These are phyloP conservation scores for Campoplex nolae DNA, from an alignment of 2,888 invertebrate genomes.

Conservation along the genomic window DNA sequence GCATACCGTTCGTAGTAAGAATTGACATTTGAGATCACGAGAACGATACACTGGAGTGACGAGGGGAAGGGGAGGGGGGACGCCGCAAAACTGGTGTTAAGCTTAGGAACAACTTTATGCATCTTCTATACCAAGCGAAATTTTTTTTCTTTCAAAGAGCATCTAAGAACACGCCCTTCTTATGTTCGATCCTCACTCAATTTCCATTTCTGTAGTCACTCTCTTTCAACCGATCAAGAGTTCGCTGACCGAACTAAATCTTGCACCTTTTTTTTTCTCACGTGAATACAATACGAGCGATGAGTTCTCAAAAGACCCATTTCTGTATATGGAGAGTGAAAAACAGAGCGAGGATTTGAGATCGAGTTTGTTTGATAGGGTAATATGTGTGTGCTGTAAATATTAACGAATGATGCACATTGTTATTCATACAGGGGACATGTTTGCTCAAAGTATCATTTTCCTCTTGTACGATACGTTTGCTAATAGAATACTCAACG, in stretches of 20 bases:
- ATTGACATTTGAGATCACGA: conserved; percentile 65
- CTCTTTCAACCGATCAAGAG: conserved; percentile 20
- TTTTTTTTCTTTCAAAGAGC: conserved; percentile 48
- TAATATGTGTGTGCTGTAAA: conserved; percentile 36
- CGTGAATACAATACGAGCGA: conserved; percentile 35
- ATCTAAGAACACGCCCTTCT: conserved; percentile 53
- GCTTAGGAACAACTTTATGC: conserved; percentile 48
- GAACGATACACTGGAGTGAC: conserved; percentile 19
- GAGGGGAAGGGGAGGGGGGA: not conserved
- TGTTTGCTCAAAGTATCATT: conserved; percentile 78
- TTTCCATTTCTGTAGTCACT: conserved; percentile 51
- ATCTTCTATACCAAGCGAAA: conserved; percentile 36
- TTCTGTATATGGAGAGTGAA: conserved; percentile 29
- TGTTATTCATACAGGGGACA: conserved; percentile 53
- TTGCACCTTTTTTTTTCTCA: conserved; percentile 54
- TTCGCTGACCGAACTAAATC: conserved; percentile 14
- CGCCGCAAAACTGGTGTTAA: conserved; percentile 59
- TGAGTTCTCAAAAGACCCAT: conserved; percentile 29
- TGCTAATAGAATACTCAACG: not conserved
- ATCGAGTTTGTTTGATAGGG: conserved; percentile 38
- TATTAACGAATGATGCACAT: conserved; percentile 44
- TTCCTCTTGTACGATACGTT: conserved; percentile 44
- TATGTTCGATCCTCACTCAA: conserved; percentile 6
- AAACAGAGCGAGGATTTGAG: conserved; percentile 68
- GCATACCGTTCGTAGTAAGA: conserved; percentile 59